Evolutionary conservation across 2,888 invertebrate species (phyloP), one percentile per base, ranked within the genome.

Genomic region (Trissolcus japonicus): DNA sequence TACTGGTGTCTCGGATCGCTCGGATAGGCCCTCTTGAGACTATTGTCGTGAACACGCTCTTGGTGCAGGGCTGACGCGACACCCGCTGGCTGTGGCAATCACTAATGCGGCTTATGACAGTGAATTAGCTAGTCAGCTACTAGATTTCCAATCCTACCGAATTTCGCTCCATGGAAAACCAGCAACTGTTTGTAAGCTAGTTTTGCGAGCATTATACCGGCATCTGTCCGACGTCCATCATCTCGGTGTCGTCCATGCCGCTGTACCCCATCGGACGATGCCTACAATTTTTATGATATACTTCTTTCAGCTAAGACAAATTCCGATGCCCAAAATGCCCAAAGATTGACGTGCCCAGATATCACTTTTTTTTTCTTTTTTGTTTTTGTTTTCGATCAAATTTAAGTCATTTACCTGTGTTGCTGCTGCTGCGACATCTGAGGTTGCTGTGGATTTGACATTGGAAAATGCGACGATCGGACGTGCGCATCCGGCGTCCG

Each of bases 181-280:
- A 73, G 81, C 69, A 75, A 67, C 79, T 69, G 76, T 71, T 79
- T 76, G 76, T 68, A 78, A 79, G 79, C 81, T 81, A 61, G 77
- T 74, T 74, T 76, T 82, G 76, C 73, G 63, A 79, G 65, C 76
- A 84, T 85, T 86, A 88, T 85, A 86, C 84, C 25, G 84, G 76
- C 78, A 86, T 69, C 50, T 85, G 86, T 48, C 82, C 85, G 21
- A 86, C 83, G 62, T 87, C 88, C 83, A 87, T 85, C 87, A 89
- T 87, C 68, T 88, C 86, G 21, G 86, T 83, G 73, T 88, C 87
- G 48, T 88, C 87, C 65, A 83, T 72, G 67, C 80, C 86, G 77
- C 86, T 86, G 53, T 83, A 82, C 41, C 83, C 86, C 60, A 85
- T 73, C 40, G 81, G 76, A 57, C 83, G 83, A 79, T 85, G 85